These are phyloP conservation scores for Muscicapa comitata DNA, from an alignment of 2,797 vertebrate genomes.

Conservation along the genomic window DNA sequence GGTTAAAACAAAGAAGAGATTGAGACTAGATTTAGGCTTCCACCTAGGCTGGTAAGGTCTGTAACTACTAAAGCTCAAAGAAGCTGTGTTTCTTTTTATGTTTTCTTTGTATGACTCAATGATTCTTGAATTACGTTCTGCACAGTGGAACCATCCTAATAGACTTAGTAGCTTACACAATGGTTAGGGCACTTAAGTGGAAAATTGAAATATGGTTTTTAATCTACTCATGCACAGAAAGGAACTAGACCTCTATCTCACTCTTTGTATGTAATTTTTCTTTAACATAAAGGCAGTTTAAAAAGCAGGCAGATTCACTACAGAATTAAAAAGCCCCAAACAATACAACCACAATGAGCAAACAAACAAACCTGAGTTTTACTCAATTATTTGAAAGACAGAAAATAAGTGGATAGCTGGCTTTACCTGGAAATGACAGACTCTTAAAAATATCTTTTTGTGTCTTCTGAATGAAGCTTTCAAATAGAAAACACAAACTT, in stretches of 20 bases:
- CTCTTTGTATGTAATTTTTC: not conserved
- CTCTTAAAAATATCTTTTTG: not conserved
- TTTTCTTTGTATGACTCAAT: slow-evolving; percentile 11
- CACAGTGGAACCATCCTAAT: slow-evolving; percentile 34
- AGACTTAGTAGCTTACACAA: slow-evolving; percentile 5
- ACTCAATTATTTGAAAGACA: not conserved
- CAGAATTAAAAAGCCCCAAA: not conserved
- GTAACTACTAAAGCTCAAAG: not conserved
- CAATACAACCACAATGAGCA: not conserved
- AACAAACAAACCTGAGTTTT: not conserved
- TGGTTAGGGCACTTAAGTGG: slow-evolving; percentile 22
- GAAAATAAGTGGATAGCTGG: not conserved
- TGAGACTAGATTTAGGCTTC: not conserved
- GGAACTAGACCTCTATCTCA: not conserved
- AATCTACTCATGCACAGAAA: not conserved
- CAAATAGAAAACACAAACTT: not conserved
- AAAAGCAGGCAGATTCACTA: not conserved
- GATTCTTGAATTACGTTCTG: slow-evolving; percentile 43
- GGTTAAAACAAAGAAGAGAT: not conserved
- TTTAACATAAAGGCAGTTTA: not conserved
- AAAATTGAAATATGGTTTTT: slow-evolving; percentile 52
- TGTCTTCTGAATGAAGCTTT: not conserved
- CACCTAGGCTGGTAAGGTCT: not conserved
- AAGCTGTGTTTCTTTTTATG: not conserved
- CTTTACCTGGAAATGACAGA: not conserved